A percentile compares a stretch with the other conserved stretches of the same genome.
phyloP scores from a whole-genome alignment of 1,140 invertebrate species.

The Aphelinus atriplicis region DNA sequence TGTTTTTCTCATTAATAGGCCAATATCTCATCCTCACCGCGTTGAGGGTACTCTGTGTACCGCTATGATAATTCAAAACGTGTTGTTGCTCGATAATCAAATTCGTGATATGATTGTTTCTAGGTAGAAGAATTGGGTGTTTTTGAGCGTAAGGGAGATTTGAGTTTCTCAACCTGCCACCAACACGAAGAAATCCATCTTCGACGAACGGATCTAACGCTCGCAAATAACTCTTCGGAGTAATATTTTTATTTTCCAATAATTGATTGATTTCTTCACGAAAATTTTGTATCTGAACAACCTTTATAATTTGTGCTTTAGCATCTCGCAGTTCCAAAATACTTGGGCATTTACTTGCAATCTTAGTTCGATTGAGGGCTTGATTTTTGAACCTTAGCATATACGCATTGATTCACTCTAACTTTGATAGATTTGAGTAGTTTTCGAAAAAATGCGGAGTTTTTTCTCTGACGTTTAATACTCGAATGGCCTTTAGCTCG shows the following conservation, averaged over 20 bases:
- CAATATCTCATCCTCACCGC: slow-evolving; percentile 46
- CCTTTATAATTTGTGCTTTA: background rate
- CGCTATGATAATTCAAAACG: slow-evolving; percentile 43
- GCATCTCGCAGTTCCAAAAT: background rate
- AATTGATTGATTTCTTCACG: background rate
- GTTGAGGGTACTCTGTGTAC: slow-evolving; percentile 41
- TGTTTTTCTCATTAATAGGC: slow-evolving; percentile 42
- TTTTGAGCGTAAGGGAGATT: too few relatives aligned
- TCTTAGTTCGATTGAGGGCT: background rate
- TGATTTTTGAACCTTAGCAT: slow-evolving; percentile 8
- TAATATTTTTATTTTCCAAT: background rate
- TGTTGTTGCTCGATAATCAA: slow-evolving; percentile 46
- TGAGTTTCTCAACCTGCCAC: slow-evolving; percentile 44
- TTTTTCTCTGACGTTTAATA: background rate
- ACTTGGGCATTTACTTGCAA: background rate
- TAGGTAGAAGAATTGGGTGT: too few relatives aligned
- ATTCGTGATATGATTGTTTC: too few relatives aligned
- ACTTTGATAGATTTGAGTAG: background rate
- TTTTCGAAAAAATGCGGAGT: background rate
- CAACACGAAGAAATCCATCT: slow-evolving; percentile 45
- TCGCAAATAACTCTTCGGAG: background rate
- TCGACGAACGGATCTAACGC: too few relatives aligned
- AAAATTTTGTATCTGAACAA: background rate
- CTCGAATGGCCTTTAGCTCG: background rate
- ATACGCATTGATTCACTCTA: background rate